These are phyloP conservation scores for Erinaceus europaeus DNA, from an alignment of 2,113 vertebrate species.

Conservation along the genomic window DNA sequence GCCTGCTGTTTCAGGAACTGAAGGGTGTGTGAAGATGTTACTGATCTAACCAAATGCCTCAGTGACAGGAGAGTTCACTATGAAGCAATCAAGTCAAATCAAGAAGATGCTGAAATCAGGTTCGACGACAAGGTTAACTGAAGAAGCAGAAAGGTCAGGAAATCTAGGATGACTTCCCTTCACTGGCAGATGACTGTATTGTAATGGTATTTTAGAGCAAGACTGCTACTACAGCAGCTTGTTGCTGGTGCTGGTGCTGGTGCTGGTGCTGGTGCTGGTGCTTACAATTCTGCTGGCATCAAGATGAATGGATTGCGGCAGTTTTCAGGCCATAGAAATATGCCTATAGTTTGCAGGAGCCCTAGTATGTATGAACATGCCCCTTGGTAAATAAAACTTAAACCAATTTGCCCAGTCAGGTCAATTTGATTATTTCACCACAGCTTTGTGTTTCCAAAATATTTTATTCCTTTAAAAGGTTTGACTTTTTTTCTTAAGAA, in stretches of 20 bases:
- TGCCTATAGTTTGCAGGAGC: conserved; percentile 43
- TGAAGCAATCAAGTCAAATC: conserved; percentile 80
- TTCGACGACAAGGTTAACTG: conserved; percentile 78
- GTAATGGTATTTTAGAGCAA: conserved; percentile 60
- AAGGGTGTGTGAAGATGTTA: neutral
- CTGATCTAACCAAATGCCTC: neutral
- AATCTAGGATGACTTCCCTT: neutral
- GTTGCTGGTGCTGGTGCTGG: conserved; percentile 16
- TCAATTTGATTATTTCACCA: neutral
- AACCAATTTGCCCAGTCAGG: neutral
- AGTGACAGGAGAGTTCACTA: conserved; percentile 73
- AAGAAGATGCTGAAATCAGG: conserved; percentile 80
- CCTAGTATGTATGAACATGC: conserved; percentile 61
- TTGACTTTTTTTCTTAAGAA: neutral
- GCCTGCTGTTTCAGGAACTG: neutral
- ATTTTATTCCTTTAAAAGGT: neutral
- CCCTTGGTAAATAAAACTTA: neutral
- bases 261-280: neutral
- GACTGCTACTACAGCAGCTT: conserved; percentile 42
- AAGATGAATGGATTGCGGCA: conserved; percentile 70
- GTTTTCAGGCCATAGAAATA: conserved; percentile 74
- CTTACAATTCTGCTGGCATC: conserved; percentile 53
- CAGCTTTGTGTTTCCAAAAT: neutral
- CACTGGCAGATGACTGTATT: neutral
- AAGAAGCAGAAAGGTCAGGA: neutral